Evolutionary conservation across 1,140 invertebrate species (phyloP), one percentile per base, ranked within the genome.

Genomic region (Drosophila bocki): DNA sequence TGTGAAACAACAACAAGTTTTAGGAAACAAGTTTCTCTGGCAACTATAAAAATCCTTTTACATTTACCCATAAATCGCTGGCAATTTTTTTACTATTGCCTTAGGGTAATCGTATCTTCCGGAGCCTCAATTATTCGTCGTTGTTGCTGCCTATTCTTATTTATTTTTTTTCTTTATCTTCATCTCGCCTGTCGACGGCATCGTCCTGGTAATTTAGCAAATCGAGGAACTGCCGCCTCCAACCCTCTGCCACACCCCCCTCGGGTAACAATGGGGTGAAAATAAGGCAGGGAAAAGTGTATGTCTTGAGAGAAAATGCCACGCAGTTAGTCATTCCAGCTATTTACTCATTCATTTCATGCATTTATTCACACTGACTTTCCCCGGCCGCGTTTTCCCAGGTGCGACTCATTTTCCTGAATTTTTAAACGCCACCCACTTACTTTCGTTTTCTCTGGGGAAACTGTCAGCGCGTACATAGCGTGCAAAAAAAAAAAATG

Each of bases 261-360:
- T 5, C 15, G 62, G 62, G 15, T 45, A 67, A 70, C 67, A 70
- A 67, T 68, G 48, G 47, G n/a, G n/a, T 39, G 53, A 56, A n/a
- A n/a, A 11, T 11, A 39, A 26, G 42, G 17, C 26, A 32, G 22
- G 50, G 51, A 45, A 58, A 58, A 42, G 22, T 22, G 48, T 22
- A 26, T 65, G 71, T 57, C 60, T 75, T 64, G 53, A 37, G 60
- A 29, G 69, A 75, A 74, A 80, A 79, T 82, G 79, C 67, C 70
- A 48, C 75, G 71, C 83, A 74, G 83, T 86, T 87, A 87, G 83
- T 86, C 84, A 83, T 86, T 86, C 70, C 58, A 72, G 83, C 78
- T 86, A 86, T 86, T 86, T 87, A 87, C 76, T 87, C 76, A 87
- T 87, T 87, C 83, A 87, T 87, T 87, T 87, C 83, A 87, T 87